Base-by-base conservation (phyloP, 2,888 invertebrate species). In the Meliscaeva auricollis region DNA sequence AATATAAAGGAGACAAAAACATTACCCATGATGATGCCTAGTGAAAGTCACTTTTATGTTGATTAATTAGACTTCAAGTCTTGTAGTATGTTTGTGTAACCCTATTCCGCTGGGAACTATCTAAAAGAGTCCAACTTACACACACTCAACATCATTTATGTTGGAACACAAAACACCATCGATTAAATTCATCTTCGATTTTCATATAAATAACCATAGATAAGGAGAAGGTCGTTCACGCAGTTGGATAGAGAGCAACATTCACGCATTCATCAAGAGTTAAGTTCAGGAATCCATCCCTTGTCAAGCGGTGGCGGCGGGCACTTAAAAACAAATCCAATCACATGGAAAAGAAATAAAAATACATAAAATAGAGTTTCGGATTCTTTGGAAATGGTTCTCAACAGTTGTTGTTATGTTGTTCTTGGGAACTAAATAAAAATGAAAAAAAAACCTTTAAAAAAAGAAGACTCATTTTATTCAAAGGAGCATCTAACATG, bases 281-380 rank as follows among this genome's bases (percentile, higher is more conserved):
- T 46, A 30, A 44, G 30, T 66, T 66, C 11, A 17, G 22, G 32
- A 72, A 35, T 68, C 15, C 85, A 81, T 81, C 81, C 85, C 76
- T 81, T 81, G 85, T 73, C 64, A 77, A 73, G 73, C 62, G 26
- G 26, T 4, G 4, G 26, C 4, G 26, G 26, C 26, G 73, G 73
- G 64, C 76, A 81, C 77, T 85, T 77, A 85, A 85, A 75, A 73
- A 76, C 62, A 38, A 38, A 38, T 13, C 84, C 72, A 85, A 85
- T 85, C 84, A 68, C 68, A 85, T 73, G 62, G n/a, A 64, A 69
- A 77, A 80, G 46, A 52, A 72, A 56, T 80, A 76, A 80, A 84
- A 84, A 70, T 68, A 75, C 68, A 60, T 76, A 52, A 84, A 75
- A 62, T 74, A 50, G 54, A 68, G 73, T 60, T 58, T 72, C 7